Base-by-base conservation (phyloP, 2,113 vertebrate genomes). In the Choloepus hoffmanni region DNA sequence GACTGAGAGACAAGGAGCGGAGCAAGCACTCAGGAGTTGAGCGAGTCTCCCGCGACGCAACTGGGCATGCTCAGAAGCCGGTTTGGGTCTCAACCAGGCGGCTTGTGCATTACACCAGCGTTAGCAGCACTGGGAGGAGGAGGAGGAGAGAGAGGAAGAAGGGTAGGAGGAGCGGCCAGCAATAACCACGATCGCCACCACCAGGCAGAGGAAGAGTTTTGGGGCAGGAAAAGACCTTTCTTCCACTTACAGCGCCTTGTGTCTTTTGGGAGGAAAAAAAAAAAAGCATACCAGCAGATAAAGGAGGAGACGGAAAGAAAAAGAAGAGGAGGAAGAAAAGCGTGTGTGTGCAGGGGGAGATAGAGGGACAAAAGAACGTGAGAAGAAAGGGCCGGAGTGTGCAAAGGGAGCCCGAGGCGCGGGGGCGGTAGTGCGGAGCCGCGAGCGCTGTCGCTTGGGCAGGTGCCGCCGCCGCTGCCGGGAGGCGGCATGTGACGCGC, bases 21-120 rank as follows among this genome's bases (percentile, higher is more conserved):
- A 45, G 63, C 84, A n/a, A 1, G 82, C 79, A 33, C 84, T 60
- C 65, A 60, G 90, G 43, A n/a, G 43, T 3, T 4, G 23, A 50
- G 94, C 74, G 3, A 10, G 33, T 50, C 53, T 63, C 86, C 68
- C 0, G 63, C 82, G 4, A 48, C 68, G 74, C 76, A 0, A 86
- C 84, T 92, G 96, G 96, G 97, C 97, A 97, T 96, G 97, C 97
- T 97, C 97, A 89, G 93, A 95, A 79, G 68, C 90, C 40, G 6
- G 89, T 63, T 50, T 60, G 83, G 82, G 94, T 43, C 94, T 53
- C 62, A 3, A 33, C 21, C 67, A 30, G 94, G 81, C 91, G 10
- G 89, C 94, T 9, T 0, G 94, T 26, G 90, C 73, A 2, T 72
- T 45, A 77, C 92, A 81, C 4, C 58, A 19, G 81, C 67, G 40